Percentiles rank a stretch among this genome's conserved stretches.
Conservation (phyloP, 2,113 vertebrate species). For the Hyaena hyaena region DNA sequence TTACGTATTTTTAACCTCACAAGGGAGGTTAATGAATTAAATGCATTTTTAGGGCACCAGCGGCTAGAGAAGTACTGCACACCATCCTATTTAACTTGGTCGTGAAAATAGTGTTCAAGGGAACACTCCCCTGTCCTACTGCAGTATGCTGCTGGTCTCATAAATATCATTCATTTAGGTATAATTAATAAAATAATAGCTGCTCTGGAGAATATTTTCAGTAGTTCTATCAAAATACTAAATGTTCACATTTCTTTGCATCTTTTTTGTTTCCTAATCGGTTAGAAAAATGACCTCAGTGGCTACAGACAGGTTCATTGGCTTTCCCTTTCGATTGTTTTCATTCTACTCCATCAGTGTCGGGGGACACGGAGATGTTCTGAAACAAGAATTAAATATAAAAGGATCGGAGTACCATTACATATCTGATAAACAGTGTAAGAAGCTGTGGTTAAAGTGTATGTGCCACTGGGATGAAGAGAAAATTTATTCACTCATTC, state of each 20-base stretch:
- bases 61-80: neutral
- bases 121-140: neutral
- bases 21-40: constrained; percentile 50
- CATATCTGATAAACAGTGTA: neutral
- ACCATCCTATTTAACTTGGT: neutral
- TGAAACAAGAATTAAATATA: neutral
- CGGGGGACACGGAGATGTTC: neutral
- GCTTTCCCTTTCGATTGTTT: neutral
- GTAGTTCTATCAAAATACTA: neutral
- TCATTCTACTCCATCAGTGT: neutral
- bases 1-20: constrained; percentile 44
- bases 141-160: neutral
- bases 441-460: neutral
- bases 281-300: neutral
- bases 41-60: neutral
- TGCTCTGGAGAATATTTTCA: constrained; percentile 14
- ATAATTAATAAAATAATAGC: constrained; percentile 17
- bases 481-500: neutral
- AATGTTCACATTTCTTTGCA: neutral
- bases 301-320: neutral
- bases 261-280: constrained; percentile 48
- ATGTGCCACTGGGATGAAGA: neutral
- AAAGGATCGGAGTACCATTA: neutral
- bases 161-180: neutral
- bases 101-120: neutral